phyloP scores from a whole-genome alignment of 2,888 invertebrate genomes.

The Meganola albula region DNA sequence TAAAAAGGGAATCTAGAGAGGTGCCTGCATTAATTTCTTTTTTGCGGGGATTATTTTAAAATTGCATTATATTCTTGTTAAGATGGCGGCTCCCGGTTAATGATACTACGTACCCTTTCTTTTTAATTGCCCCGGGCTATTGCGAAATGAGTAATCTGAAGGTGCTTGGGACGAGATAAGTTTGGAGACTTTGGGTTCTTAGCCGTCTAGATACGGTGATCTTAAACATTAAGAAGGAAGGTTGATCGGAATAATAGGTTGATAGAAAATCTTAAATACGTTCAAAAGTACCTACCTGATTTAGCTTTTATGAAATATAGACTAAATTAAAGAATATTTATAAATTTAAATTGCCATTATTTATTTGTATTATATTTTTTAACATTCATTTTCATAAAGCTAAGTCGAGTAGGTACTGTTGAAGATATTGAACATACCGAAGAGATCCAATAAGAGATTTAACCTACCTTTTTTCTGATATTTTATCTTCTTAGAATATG shows the following conservation, averaged over 20 bases:
- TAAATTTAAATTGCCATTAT: too few relatives aligned
- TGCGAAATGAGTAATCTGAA: constrained; percentile 74
- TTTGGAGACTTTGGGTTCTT: constrained; percentile 48
- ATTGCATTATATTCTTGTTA: constrained; percentile 78
- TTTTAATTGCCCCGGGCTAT: constrained; percentile 75
- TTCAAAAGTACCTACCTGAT: too few relatives aligned
- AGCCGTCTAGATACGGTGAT: constrained; percentile 20
- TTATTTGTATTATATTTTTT: too few relatives aligned
- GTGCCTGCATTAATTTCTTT: constrained; percentile 78
- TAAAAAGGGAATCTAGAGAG: constrained; percentile 76
- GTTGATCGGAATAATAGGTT: constrained; percentile 3
- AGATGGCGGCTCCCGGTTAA: constrained; percentile 68
- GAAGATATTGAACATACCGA: too few relatives aligned
- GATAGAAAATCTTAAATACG: too few relatives aligned
- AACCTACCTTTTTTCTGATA: too few relatives aligned
- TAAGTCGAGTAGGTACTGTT: too few relatives aligned
- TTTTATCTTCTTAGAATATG: too few relatives aligned
- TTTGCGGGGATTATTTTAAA: constrained; percentile 78
- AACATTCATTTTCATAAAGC: too few relatives aligned
- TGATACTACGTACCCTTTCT: constrained; percentile 74
- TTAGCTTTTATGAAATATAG: too few relatives aligned
- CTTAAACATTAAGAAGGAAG: not conserved
- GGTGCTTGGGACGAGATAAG: constrained; percentile 66
- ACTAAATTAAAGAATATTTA: too few relatives aligned
- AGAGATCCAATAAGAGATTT: too few relatives aligned